A percentile compares a stretch with the other conserved stretches of the same genome.
Conservation (phyloP, 1,140 invertebrate species). For the Tetragnatha versicolor region DNA sequence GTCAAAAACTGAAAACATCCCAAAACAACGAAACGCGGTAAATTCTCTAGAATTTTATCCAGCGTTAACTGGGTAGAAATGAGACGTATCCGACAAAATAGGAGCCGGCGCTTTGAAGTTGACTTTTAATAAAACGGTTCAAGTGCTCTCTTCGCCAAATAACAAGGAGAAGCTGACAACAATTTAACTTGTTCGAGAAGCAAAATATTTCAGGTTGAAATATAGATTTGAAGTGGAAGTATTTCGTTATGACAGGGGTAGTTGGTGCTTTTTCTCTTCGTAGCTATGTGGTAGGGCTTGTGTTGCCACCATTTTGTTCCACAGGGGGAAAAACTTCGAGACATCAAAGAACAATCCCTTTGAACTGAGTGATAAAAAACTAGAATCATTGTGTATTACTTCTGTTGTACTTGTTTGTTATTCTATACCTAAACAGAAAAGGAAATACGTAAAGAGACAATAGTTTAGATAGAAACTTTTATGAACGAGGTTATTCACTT, state of each 20-base stretch:
- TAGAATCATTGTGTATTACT: too few relatives aligned
- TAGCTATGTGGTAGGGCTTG: too few relatives aligned
- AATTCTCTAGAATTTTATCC: too few relatives aligned
- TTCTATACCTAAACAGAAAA: too few relatives aligned
- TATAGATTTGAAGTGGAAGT: background rate
- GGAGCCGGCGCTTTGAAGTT: background rate
- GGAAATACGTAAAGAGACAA: too few relatives aligned
- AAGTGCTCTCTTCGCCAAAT: slow-evolving; percentile 3
- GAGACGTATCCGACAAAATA: background rate
- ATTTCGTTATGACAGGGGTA: background rate
- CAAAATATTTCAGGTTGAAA: background rate
- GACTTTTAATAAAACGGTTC: slow-evolving; percentile 6
- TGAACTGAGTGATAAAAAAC: too few relatives aligned
- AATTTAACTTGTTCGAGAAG: slow-evolving; percentile 8
- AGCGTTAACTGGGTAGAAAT: background rate
- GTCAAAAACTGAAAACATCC: background rate
- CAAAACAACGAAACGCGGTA: too few relatives aligned
- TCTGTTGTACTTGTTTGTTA: too few relatives aligned
- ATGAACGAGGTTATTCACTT: too few relatives aligned
- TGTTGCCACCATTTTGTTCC: slow-evolving; percentile 18
- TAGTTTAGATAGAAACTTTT: too few relatives aligned
- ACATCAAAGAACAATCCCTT: background rate
- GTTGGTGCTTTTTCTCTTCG: background rate
- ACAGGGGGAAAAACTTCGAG: background rate
- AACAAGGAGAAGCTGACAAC: background rate